phyloP scores from a whole-genome alignment of 2,113 vertebrate species.

The Parus major region DNA sequence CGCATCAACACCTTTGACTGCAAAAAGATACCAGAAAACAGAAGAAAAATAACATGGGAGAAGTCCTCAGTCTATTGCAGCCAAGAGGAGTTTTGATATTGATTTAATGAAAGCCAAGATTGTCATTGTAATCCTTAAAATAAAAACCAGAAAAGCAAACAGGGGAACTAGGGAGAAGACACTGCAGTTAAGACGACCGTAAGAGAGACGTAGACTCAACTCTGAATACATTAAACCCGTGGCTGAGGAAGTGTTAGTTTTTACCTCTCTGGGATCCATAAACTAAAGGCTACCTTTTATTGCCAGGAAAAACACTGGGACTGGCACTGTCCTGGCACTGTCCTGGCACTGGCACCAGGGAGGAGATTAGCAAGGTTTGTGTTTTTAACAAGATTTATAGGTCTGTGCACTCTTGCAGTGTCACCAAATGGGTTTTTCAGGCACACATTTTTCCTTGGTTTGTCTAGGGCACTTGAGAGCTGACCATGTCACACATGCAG shows the following conservation, averaged over 20 bases:
- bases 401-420: neutral
- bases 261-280: neutral
- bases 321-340: too few relatives aligned
- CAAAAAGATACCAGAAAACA: neutral
- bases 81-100: neutral
- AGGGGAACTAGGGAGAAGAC: rapidly evolving
- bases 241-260: neutral
- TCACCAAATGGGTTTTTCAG: neutral
- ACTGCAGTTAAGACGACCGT: neutral
- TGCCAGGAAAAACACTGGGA: neutral
- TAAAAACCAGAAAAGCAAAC: neutral
- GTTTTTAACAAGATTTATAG: neutral
- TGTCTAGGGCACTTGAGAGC: neutral
- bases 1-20: neutral
- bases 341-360: neutral
- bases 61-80: neutral
- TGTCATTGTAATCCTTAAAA: neutral
- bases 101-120: neutral
- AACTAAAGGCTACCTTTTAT: neutral
- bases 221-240: neutral
- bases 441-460: neutral
- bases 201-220: neutral
- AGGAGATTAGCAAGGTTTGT: neutral
- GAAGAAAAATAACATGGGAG: neutral
- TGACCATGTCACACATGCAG: neutral